A percentile compares a stretch with the other conserved stretches of the same genome.
Conservation (phyloP, 2,113 vertebrate species). For the Alethe diademata region DNA sequence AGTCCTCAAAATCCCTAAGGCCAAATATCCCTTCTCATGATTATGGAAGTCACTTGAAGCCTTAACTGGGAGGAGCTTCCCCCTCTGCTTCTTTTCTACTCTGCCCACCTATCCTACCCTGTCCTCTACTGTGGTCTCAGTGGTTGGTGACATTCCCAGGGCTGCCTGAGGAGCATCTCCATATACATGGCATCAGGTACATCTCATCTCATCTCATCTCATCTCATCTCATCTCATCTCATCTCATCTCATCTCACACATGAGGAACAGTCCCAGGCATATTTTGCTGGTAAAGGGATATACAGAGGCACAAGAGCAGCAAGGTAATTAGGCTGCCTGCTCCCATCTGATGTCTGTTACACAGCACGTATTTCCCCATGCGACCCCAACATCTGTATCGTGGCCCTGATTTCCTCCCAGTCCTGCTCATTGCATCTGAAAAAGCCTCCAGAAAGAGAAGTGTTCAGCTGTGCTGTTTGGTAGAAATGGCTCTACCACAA, state of each 20-base stretch:
- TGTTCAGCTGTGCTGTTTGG: neutral
- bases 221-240: neutral
- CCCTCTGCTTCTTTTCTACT: neutral
- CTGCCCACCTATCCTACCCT: neutral
- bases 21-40: neutral
- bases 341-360: neutral
- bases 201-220: neutral
- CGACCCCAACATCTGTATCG: fast-evolving
- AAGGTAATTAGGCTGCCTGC: neutral
- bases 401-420: neutral
- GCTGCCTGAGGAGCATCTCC: neutral
- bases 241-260: neutral
- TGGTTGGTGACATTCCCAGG: neutral
- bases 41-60: neutral
- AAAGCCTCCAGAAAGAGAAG: neutral
- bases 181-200: neutral
- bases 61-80: neutral
- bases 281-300: neutral
- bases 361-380: neutral
- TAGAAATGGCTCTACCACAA: fast-evolving
- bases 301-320: neutral
- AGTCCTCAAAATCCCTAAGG: neutral
- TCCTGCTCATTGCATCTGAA: neutral
- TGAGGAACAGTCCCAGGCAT: neutral
- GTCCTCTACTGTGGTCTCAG: neutral